Base-by-base conservation (phyloP, 1,140 invertebrate genomes). In the Drosophila setifemur region DNA sequence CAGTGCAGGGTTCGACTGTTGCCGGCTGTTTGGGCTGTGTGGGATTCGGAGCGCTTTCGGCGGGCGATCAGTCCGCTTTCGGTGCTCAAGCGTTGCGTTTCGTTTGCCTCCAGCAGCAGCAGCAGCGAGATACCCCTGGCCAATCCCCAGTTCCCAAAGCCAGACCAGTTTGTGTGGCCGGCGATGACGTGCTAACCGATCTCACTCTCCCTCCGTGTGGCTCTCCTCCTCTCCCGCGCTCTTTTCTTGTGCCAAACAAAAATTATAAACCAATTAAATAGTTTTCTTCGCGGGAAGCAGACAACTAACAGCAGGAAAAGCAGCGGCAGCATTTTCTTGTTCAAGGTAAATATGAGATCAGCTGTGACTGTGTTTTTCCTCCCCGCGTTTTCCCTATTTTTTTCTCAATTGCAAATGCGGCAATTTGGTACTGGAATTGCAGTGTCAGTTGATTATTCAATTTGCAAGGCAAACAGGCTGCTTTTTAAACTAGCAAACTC, bases 311-410 rank as follows among this genome's bases (percentile, higher is more conserved):
- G 0, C 31, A 48, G 58, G 33, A 29, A 63, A 64, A 29, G 7
- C 25, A 42, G 21, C 29, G 44, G 14, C 50, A 49, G 43, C 29
- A 39, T 54, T 37, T 78, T 73, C 40, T 39, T 26, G 54, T 61
- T 78, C 78, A 83, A 83, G 78, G 79, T 85, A 79, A 83, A 81
- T 68, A 70, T 71, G 47, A 49, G 47, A 73, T 55, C 53, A 60
- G 49, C 55, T 75, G 73, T 45, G 73, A 14, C 31, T n/a, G 40
- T 35, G 40, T 35, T 23, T 19, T 4, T 28, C n/a, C 39, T n/a
- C 42, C 23, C 60, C 12, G 1, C 18, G 53, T n/a, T 21, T 25
- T 42, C 16, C 25, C 14, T 26, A 68, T 60, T 33, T 61, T 18
- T 52, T 33, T 31, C 47, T 42, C 25, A 58, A 42, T 43, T 31